phyloP scores from a whole-genome alignment of 2,113 vertebrate species.

The Falcunculus frontatus region DNA sequence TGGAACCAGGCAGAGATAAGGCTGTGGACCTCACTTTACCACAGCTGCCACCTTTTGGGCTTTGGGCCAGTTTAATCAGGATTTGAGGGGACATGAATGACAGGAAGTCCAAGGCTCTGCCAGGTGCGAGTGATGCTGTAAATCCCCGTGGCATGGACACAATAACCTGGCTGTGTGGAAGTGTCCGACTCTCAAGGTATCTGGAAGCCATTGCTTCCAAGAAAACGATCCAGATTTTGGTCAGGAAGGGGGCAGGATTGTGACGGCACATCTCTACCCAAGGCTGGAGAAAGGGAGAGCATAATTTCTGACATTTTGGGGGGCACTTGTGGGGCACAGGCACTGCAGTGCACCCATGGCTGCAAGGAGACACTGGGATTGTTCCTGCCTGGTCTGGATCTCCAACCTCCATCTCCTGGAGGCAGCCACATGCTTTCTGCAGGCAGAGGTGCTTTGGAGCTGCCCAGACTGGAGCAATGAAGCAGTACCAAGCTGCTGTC shows the following conservation, averaged over 20 bases:
- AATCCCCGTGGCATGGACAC: not conserved
- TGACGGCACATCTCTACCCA: not conserved
- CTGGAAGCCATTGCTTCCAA: not conserved
- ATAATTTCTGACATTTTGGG: rapidly evolving
- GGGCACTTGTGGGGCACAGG: not conserved
- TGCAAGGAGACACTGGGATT: rapidly evolving
- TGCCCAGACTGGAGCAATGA: not conserved
- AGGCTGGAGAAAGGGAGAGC: not conserved
- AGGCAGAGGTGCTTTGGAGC: not conserved
- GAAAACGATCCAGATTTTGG: not conserved
- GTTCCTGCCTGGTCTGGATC: not conserved
- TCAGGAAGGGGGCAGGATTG: not conserved
- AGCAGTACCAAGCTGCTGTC: not conserved
- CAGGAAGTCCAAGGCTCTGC: not conserved
- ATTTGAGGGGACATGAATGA: not conserved
- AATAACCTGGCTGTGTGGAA: not conserved
- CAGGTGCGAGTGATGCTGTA: not conserved
- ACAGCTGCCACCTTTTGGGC: not conserved
- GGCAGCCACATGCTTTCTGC: not conserved
- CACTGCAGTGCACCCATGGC: not conserved
- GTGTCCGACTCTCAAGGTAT: not conserved
- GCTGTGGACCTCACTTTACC: not conserved
- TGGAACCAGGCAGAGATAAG: not conserved
- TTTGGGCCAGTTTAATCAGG: not conserved
- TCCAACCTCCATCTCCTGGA: not conserved